Conservation (phyloP, 1,140 invertebrate species). For the Ladona fulva region DNA sequence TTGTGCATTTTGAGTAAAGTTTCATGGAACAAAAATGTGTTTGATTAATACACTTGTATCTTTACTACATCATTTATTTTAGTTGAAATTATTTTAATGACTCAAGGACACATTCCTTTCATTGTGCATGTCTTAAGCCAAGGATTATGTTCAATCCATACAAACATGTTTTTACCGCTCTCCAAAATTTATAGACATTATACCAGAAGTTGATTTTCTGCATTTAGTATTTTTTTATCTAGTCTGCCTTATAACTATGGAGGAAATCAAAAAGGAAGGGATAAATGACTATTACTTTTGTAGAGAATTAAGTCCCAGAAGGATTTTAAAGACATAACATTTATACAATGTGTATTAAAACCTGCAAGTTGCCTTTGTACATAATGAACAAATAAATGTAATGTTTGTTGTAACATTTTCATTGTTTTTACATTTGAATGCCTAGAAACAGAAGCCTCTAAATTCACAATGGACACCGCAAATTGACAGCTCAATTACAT, state of each 20-base stretch:
- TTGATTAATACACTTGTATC: too few species aligned
- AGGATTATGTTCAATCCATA: too few species aligned
- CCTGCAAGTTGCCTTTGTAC: slow-evolving; percentile 7
- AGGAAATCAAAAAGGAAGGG: neutral
- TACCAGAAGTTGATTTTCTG: neutral
- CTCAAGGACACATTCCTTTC: too few species aligned
- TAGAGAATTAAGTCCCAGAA: slow-evolving; percentile 1
- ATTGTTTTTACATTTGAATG: slow-evolving; percentile 1
- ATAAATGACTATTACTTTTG: neutral
- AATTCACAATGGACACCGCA: too few species aligned
- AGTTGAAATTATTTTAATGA: too few species aligned
- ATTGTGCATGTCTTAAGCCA: too few species aligned
- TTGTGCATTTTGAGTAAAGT: too few species aligned
- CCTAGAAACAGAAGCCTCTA: neutral
- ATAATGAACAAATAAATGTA: slow-evolving; percentile 6
- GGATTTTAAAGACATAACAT: slow-evolving; percentile 3
- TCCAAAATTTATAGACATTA: too few species aligned
- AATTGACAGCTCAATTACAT: neutral
- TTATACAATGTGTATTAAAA: slow-evolving; percentile 11
- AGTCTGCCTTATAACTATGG: neutral
- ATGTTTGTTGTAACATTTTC: slow-evolving; percentile 7
- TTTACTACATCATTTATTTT: too few species aligned
- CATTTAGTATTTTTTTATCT: neutral
- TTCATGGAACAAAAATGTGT: too few species aligned
- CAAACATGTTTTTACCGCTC: too few species aligned